phyloP scores from a whole-genome alignment of 2,888 invertebrate genomes.

The Pseudeuparius sepicola region DNA sequence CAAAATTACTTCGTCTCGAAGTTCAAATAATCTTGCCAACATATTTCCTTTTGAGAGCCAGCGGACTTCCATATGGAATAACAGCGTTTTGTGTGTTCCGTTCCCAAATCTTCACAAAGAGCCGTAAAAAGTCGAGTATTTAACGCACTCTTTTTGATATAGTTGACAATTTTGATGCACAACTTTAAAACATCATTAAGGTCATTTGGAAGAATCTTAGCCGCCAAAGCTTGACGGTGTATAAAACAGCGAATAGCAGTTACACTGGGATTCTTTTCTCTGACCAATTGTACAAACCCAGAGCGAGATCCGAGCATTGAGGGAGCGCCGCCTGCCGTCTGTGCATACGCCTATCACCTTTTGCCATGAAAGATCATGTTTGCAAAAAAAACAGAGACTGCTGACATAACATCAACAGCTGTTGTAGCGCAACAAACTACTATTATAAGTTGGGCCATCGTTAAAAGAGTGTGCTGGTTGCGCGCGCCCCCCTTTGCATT shows the following conservation, averaged over 20 bases:
- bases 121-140: slow-evolving; percentile 18
- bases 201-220: slow-evolving; percentile 17
- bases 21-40: slow-evolving; percentile 13
- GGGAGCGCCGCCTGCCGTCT: slow-evolving; percentile 21
- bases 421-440: too few relatives aligned
- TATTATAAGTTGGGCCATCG: too few relatives aligned
- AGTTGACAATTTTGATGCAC: slow-evolving; percentile 21
- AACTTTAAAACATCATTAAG: slow-evolving; percentile 15
- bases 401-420: too few relatives aligned
- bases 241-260: slow-evolving; percentile 22
- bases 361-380: too few relatives aligned
- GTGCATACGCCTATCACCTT: too few relatives aligned
- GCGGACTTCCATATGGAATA: slow-evolving; percentile 10
- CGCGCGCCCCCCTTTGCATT: too few relatives aligned
- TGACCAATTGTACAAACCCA: slow-evolving; percentile 20
- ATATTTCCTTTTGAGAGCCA: slow-evolving; percentile 18
- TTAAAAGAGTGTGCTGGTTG: too few relatives aligned
- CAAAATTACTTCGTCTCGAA: slow-evolving; percentile 12
- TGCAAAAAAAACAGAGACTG: too few relatives aligned
- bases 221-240: slow-evolving; percentile 21
- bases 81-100: slow-evolving; percentile 12
- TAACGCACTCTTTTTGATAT: slow-evolving; percentile 18
- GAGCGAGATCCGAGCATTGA: slow-evolving; percentile 21
- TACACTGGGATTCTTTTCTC: slow-evolving; percentile 21
- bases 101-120: slow-evolving; percentile 16